phyloP scores from a whole-genome alignment of 2,888 invertebrate species.

The Cephus rjabovi region DNA sequence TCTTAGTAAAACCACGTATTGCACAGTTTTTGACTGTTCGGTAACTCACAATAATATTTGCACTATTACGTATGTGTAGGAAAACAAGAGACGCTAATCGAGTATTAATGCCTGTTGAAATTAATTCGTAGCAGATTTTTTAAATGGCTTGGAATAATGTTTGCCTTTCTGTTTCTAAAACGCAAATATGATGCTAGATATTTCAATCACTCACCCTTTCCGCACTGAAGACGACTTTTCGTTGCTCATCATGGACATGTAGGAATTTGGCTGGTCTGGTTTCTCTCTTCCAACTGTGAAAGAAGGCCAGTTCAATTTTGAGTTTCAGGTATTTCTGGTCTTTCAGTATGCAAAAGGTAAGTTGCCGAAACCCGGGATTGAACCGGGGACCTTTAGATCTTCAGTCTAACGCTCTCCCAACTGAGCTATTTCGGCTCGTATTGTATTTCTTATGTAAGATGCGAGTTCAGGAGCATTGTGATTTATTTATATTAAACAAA shows the following conservation, averaged over 20 bases:
- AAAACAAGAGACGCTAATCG: background rate
- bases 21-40: background rate
- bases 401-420: slow-evolving; percentile 77
- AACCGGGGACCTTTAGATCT: slow-evolving; percentile 80
- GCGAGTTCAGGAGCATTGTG: background rate
- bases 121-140: background rate
- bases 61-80: background rate
- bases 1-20: background rate
- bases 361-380: slow-evolving; percentile 78
- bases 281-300: background rate
- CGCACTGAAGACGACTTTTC: background rate
- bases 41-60: background rate
- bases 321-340: background rate
- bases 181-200: background rate
- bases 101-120: background rate
- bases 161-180: background rate
- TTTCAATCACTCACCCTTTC: background rate
- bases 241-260: background rate
- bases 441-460: background rate
- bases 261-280: background rate
- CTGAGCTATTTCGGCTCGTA: slow-evolving; percentile 74
- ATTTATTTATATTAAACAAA: background rate
- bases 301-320: background rate
- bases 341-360: slow-evolving; percentile 40
- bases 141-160: background rate